Evolutionary conservation across 2,113 vertebrate species (phyloP).

Genomic region (Barbus barbus): DNA sequence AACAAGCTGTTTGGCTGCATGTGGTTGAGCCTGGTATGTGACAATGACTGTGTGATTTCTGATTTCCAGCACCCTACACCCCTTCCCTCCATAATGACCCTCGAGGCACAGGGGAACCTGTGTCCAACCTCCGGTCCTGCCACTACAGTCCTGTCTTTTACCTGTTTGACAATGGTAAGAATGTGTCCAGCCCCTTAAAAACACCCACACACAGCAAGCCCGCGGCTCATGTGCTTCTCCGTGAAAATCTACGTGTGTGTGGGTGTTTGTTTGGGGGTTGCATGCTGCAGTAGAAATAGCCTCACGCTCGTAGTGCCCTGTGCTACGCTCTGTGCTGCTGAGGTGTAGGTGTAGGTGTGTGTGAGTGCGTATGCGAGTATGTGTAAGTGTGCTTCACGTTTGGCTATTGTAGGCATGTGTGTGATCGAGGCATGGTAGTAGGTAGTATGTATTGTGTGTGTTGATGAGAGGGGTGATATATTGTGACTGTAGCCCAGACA

Average conservation of each 20-base stretch:
- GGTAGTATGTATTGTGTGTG: slow-evolving; percentile 4
- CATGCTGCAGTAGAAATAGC: slow-evolving; percentile 50
- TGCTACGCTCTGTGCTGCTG: slow-evolving; percentile 49
- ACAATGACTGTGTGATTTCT: slow-evolving; percentile 73
- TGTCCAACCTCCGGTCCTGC: slow-evolving; percentile 78
- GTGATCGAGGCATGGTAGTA: slow-evolving; percentile 34
- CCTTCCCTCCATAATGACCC: slow-evolving; percentile 77
- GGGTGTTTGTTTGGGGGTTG: slow-evolving; percentile 35
- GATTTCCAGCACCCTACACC: slow-evolving; percentile 78
- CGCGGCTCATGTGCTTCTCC: neutral
- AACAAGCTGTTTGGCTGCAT: neutral
- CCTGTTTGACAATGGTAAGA: slow-evolving; percentile 84
- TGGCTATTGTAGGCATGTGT: slow-evolving; percentile 53
- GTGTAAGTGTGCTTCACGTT: slow-evolving; percentile 50
- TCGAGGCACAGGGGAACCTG: slow-evolving; percentile 71
- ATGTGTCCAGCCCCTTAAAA: slow-evolving; percentile 32
- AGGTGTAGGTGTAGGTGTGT: slow-evolving; percentile 45
- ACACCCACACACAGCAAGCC: neutral
- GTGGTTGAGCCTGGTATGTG: slow-evolving; percentile 35
- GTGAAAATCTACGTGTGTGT: slow-evolving; percentile 11
- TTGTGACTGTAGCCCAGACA: neutral
- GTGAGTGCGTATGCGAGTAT: slow-evolving; percentile 55
- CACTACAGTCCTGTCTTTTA: slow-evolving; percentile 83
- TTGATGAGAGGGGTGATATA: neutral
- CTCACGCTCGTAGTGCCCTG: slow-evolving; percentile 57